Conservation (phyloP, 2,888 invertebrate genomes). For the Spisula subtruncata region DNA sequence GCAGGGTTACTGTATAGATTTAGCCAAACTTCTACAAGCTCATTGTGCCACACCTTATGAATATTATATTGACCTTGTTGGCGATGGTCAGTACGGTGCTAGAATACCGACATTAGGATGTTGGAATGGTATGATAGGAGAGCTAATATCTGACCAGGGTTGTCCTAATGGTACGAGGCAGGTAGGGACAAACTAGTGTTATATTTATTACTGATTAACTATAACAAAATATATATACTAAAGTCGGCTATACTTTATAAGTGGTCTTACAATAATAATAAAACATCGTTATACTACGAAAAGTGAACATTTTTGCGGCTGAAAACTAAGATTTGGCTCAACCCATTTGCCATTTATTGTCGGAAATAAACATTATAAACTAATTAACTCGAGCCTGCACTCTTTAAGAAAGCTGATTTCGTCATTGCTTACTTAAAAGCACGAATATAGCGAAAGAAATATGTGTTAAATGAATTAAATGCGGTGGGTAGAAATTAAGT, state of each 20-base stretch:
- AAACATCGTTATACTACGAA: too few relatives aligned
- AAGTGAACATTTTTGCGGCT: too few relatives aligned
- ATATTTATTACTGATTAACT: too few relatives aligned
- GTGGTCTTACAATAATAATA: too few relatives aligned
- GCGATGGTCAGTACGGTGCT: constrained; percentile 94
- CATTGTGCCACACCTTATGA: constrained; percentile 92
- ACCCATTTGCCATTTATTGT: too few relatives aligned
- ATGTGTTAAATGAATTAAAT: too few relatives aligned
- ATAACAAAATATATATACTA: too few relatives aligned
- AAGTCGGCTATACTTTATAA: too few relatives aligned
- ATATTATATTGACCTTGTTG: constrained; percentile 95
- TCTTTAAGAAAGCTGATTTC: constrained; percentile 94
- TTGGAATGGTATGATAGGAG: constrained; percentile 87
- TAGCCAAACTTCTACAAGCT: constrained; percentile 94
- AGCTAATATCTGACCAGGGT: constrained; percentile 77
- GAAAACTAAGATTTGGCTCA: too few relatives aligned
- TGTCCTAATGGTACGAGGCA: constrained; percentile 58
- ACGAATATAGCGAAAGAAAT: constrained; percentile 95
- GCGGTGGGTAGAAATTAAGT: too few relatives aligned
- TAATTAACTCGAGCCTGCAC: too few relatives aligned
- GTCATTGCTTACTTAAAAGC: constrained; percentile 97
- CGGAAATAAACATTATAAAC: too few relatives aligned
- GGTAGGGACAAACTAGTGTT: constrained; percentile 41
- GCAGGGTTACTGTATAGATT: constrained; percentile 96
- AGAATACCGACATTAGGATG: constrained; percentile 70